phyloP scores from a whole-genome alignment of 2,888 invertebrate genomes.

The Azorinus chamasolen region DNA sequence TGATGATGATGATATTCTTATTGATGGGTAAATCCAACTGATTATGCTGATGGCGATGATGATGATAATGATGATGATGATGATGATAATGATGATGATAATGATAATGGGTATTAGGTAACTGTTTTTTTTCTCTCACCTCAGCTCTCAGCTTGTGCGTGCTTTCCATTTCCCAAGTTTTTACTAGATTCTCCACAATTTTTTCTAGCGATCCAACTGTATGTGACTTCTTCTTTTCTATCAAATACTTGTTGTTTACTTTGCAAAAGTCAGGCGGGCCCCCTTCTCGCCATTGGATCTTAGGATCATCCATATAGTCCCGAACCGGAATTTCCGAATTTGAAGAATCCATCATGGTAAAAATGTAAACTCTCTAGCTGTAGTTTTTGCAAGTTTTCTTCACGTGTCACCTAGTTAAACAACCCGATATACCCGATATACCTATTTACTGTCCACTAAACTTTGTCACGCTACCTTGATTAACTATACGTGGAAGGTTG shows the following conservation, averaged over 20 bases:
- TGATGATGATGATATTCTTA: background rate
- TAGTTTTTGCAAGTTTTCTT: no score
- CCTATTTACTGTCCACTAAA: no score
- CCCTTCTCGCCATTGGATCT: slow-evolving; percentile 66
- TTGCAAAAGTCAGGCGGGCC: slow-evolving; percentile 51
- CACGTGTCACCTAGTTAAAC: no score
- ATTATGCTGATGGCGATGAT: background rate
- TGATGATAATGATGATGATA: background rate
- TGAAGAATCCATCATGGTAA: no score
- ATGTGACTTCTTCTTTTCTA: slow-evolving; percentile 72
- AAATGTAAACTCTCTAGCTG: no score
- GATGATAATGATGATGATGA: background rate
- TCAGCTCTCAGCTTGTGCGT: slow-evolving; percentile 76
- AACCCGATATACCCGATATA: no score
- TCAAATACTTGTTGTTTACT: slow-evolving; percentile 71
- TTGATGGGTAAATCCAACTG: background rate
- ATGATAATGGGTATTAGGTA: background rate
- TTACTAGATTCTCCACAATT: slow-evolving; percentile 83
- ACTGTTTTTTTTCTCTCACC: no score
- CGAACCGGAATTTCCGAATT: slow-evolving; percentile 43
- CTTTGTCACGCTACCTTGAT: no score
- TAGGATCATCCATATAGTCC: slow-evolving; percentile 64
- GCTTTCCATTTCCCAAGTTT: slow-evolving; percentile 85
- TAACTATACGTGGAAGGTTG: no score
- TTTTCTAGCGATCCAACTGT: slow-evolving; percentile 79